These are phyloP conservation scores for Branchipolynoe longqiensis DNA, from an alignment of 2,888 invertebrate genomes.

Conservation along the genomic window DNA sequence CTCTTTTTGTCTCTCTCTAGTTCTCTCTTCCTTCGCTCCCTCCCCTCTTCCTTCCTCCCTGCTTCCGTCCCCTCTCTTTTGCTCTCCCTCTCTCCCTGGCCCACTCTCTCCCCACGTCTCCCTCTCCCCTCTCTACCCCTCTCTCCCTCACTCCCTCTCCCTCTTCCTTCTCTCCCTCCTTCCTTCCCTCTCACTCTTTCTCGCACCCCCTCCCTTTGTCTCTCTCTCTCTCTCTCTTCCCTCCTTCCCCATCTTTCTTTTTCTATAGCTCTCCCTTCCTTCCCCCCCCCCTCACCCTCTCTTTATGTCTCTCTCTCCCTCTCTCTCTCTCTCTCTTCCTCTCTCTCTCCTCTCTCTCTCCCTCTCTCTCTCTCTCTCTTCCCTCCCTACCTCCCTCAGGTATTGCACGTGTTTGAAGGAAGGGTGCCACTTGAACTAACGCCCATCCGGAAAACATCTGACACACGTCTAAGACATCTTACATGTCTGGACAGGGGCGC, in stretches of 20 bases:
- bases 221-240: background rate
- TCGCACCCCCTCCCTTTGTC: background rate
- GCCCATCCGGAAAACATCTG: too few species aligned
- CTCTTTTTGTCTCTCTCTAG: too few species aligned
- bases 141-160: constrained; percentile 1
- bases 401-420: background rate
- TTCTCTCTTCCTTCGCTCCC: too few species aligned
- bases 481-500: too few species aligned
- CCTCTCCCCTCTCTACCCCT: background rate
- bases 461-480: too few species aligned
- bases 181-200: background rate
- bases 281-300: background rate
- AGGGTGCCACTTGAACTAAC: too few species aligned
- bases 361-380: background rate
- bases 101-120: background rate
- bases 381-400: background rate
- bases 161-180: constrained; percentile 4
- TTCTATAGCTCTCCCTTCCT: background rate
- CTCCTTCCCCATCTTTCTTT: background rate
- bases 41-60: too few species aligned
- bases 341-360: background rate
- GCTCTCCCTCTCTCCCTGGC: too few species aligned
- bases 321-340: background rate
- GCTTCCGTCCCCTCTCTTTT: too few species aligned
- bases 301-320: background rate